Base-by-base conservation (phyloP, 2,888 invertebrate species). In the Thymelicus acteon region DNA sequence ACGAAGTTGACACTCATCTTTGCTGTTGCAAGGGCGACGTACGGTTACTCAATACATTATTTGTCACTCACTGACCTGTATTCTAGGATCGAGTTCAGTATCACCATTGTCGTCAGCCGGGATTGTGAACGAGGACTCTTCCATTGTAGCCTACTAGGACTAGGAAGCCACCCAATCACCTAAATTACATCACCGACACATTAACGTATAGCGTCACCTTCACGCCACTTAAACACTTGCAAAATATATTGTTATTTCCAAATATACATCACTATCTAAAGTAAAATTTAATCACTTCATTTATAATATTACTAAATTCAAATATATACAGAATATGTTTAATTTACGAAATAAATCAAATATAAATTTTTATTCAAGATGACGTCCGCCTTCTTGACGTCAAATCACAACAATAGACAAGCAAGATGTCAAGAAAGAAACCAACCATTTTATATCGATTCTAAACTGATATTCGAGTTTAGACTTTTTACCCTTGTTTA, bases 1-100 rank as follows among this genome's bases (percentile, higher is more conserved):
- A 93, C 93, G 83, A 94, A 94, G 85, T 92, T 94, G 88, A 94
- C 93, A 89, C 91, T 94, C 94, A 94, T 94, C 85, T 92, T 93
- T 93, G 91, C 91, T 86, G 88, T 84, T 91, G 84, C 74, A 79
- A 81, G 82, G 82, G 82, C 81, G 85, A 89, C 81, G 80, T 86
- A 85, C 80, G 85, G 82, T 85, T 85, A 91, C 77, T 91, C 89
- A 91, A 88, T 85, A 91, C 86, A 90, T 88, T 85, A 90, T 86
- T 86, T 84, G 85, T 91, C 91, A 91, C 85, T 87, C 91, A 94
- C 94, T 94, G 94, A 94, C 94, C 94, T 94, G 94, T 89, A 94
- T 94, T 90, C 94, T 93, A 88, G 94, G 94, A 81, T 94, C 94
- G 87, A 94, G 94, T 86, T 94, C 94, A 89, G 93, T 88, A 85